Percentiles rank a stretch among this genome's conserved stretches.
Evolutionary conservation across 2,797 vertebrate species (phyloP).

Genomic region (Thamnophis elegans): DNA sequence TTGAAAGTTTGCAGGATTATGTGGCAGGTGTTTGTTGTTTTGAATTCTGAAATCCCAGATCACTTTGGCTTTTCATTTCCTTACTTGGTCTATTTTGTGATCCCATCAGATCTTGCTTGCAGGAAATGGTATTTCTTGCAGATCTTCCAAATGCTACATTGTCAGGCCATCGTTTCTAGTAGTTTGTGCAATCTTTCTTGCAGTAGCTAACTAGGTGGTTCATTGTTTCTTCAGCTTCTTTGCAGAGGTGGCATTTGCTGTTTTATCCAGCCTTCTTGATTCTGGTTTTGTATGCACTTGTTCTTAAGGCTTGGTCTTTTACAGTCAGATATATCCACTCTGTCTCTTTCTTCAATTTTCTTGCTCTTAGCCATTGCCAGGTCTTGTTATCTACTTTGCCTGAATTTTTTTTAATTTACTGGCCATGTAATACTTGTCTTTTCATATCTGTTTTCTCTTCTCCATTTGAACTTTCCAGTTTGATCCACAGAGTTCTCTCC

Average conservation of each 20-base stretch:
- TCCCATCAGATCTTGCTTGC: background rate
- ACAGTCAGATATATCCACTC: background rate
- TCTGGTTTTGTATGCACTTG: background rate
- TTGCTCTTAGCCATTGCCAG: background rate
- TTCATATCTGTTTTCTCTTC: background rate
- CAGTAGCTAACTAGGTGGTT: background rate
- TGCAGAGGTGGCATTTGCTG: background rate
- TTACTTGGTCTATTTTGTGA: background rate
- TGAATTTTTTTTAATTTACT: background rate
- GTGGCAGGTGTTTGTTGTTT: background rate
- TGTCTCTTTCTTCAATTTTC: background rate
- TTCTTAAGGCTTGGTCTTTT: background rate
- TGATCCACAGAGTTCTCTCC: background rate
- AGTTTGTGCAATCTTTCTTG: no score
- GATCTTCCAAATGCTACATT: background rate
- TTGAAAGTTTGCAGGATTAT: background rate
- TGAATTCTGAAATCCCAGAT: background rate
- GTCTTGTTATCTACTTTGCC: background rate
- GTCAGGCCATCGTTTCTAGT: background rate
- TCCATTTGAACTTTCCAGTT: background rate
- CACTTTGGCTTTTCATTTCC: background rate
- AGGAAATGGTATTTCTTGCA: background rate
- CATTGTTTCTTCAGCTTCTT: background rate
- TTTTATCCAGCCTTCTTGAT: background rate
- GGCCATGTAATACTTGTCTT: background rate